phyloP scores from a whole-genome alignment of 2,888 invertebrate species.

The Axea sp. region DNA sequence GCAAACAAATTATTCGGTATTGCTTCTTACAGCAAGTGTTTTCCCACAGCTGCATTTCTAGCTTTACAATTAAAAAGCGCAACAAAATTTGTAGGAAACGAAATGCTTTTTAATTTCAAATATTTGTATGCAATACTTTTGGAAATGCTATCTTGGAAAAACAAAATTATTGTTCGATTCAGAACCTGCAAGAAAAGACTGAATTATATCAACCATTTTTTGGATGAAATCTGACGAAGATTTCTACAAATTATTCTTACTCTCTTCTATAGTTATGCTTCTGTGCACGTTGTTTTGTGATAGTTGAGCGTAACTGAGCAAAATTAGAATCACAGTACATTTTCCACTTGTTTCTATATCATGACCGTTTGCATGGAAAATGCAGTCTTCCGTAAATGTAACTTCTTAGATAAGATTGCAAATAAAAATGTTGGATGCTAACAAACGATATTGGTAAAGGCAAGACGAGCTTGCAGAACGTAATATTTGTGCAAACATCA shows the following conservation, averaged over 20 bases:
- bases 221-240: too few species aligned
- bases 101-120: too few species aligned
- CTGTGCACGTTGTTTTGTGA: slow-evolving; percentile 18
- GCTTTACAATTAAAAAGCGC: too few species aligned
- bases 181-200: too few species aligned
- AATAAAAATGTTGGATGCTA: not conserved
- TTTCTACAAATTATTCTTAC: not conserved
- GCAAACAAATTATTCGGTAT: not conserved
- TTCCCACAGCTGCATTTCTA: too few species aligned
- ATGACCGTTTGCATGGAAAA: not conserved
- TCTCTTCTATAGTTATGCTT: slow-evolving; percentile 4
- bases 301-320: slow-evolving; percentile 71
- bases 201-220: too few species aligned
- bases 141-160: too few species aligned
- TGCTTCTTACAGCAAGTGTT: too few species aligned
- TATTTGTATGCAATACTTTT: too few species aligned
- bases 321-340: slow-evolving; percentile 69
- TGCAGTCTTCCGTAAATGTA: slow-evolving; percentile 5
- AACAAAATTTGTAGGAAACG: too few species aligned
- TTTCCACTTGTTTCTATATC: slow-evolving; percentile 48
- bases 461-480: slow-evolving; percentile 3
- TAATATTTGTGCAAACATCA: slow-evolving; percentile 5
- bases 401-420: slow-evolving; percentile 3
- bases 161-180: too few species aligned
- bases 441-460: slow-evolving; percentile 16